Percentiles rank a stretch among this genome's conserved stretches.
Conservation (phyloP, 2,888 invertebrate species). For the Amblyjoppa fuscipennis region DNA sequence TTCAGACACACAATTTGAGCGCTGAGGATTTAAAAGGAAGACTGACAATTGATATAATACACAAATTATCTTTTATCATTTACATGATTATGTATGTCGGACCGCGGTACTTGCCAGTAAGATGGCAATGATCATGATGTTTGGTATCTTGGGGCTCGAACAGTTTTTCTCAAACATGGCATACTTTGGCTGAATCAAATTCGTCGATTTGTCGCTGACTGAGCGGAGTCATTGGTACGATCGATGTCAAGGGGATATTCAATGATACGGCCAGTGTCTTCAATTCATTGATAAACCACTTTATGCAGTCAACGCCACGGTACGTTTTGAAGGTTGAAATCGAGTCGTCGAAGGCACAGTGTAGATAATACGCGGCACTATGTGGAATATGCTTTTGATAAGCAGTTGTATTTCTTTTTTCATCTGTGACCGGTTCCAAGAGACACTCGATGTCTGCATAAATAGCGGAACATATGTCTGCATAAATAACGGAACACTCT, state of each 20-base stretch:
- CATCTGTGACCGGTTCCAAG: slow-evolving; percentile 18
- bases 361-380: not conserved
- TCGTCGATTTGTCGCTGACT: not conserved
- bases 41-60: no score
- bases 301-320: slow-evolving; percentile 36
- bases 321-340: slow-evolving; percentile 26
- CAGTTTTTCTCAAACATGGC: not conserved
- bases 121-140: not conserved
- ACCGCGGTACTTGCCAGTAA: slow-evolving; percentile 51
- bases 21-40: no score
- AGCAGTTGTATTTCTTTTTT: slow-evolving; percentile 29
- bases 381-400: not conserved
- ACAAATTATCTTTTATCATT: slow-evolving; percentile 1
- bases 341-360: not conserved
- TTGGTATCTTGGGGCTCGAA: not conserved
- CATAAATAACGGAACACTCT: slow-evolving; percentile 31
- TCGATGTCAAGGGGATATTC: not conserved
- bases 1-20: no score
- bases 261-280: not conserved
- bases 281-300: slow-evolving; percentile 45
- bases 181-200: not conserved
- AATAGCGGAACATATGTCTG: slow-evolving; percentile 13
- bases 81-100: slow-evolving; percentile 66
- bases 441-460: slow-evolving; percentile 62
- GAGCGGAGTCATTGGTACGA: not conserved